phyloP scores from a whole-genome alignment of 2,113 vertebrate species.

The Hippocampus barbouri region DNA sequence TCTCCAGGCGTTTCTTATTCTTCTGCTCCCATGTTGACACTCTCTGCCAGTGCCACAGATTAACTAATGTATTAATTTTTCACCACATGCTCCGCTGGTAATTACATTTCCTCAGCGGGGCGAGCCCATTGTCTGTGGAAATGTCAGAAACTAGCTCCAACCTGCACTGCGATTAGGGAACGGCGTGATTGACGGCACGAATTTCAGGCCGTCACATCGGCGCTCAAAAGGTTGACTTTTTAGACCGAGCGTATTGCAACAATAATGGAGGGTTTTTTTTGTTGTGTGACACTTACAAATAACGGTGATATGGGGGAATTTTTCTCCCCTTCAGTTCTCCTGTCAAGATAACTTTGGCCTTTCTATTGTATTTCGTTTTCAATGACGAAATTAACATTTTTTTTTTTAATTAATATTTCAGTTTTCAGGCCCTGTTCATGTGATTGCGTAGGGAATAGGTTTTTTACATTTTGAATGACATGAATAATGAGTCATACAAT shows the following conservation, averaged over 20 bases:
- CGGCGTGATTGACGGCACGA: slow-evolving; percentile 69
- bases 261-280: slow-evolving; percentile 16
- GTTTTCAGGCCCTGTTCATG: neutral
- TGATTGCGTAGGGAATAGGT: neutral
- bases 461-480: neutral
- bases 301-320: neutral
- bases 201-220: slow-evolving; percentile 65
- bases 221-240: slow-evolving; percentile 45
- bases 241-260: slow-evolving; percentile 10
- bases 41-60: slow-evolving; percentile 65
- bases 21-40: slow-evolving; percentile 47
- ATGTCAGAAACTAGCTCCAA: slow-evolving; percentile 69
- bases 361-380: neutral
- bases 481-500: no score
- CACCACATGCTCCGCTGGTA: slow-evolving; percentile 66
- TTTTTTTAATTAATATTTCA: neutral
- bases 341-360: neutral
- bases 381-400: neutral
- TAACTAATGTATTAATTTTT: slow-evolving; percentile 71
- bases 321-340: neutral
- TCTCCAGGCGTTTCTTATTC: slow-evolving; percentile 42
- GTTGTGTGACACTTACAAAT: neutral
- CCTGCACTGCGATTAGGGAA: slow-evolving; percentile 64
- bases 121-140: slow-evolving; percentile 67
- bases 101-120: slow-evolving; percentile 67